phyloP scores from a whole-genome alignment of 1,140 invertebrate species.

The Potamilus streckersoni region DNA sequence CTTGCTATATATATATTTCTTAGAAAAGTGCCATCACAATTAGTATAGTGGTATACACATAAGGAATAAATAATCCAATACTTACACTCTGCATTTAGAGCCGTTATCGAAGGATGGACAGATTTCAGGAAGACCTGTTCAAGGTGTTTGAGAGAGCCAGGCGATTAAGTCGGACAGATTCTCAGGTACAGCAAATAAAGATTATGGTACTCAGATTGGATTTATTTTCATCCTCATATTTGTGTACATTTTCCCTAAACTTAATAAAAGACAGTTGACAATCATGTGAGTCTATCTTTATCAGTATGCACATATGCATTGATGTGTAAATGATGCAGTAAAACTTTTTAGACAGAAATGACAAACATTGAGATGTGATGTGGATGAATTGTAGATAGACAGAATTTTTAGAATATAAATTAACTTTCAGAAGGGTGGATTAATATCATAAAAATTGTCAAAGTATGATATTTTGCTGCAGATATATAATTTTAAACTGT shows the following conservation, averaged over 20 bases:
- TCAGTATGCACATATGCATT: background rate
- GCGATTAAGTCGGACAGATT: conserved; percentile 87
- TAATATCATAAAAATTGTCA: too few relatives aligned
- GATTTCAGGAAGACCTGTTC: conserved; percentile 98
- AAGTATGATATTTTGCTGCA: too few relatives aligned
- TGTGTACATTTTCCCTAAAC: background rate
- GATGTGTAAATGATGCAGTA: background rate
- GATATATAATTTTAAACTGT: too few relatives aligned
- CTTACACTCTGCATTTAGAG: conserved; percentile 71
- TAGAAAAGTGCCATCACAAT: too few relatives aligned
- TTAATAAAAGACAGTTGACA: background rate
- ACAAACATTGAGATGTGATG: background rate
- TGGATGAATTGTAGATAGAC: too few relatives aligned
- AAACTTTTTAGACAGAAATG: background rate
- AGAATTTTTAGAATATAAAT: too few relatives aligned
- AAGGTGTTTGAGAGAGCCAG: conserved; percentile 91
- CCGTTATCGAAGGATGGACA: conserved; percentile 90
- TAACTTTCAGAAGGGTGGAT: too few relatives aligned
- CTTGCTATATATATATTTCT: too few relatives aligned
- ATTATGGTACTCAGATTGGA: background rate
- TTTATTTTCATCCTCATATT: background rate
- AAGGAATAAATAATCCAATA: background rate
- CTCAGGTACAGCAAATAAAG: conserved; percentile 67
- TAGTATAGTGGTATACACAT: too few relatives aligned
- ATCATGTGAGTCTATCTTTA: background rate